Conservation (phyloP, 2,888 invertebrate species). For the Chironomus tentans region DNA sequence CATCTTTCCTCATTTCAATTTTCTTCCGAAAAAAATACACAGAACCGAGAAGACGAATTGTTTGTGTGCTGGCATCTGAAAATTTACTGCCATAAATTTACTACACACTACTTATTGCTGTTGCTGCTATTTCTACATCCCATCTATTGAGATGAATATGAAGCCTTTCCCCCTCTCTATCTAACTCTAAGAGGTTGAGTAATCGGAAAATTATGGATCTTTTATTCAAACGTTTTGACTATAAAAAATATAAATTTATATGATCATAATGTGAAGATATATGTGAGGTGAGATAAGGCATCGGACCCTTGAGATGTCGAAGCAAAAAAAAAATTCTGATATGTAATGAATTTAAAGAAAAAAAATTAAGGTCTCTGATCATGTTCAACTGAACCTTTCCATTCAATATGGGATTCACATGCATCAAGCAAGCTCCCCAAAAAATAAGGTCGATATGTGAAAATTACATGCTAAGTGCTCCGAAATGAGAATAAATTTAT, state of each 20-base stretch:
- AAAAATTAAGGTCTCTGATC: neutral
- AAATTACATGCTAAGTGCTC: neutral
- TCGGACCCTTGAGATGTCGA: neutral
- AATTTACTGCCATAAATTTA: neutral
- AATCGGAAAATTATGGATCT: constrained; percentile 5
- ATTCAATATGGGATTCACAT: no score
- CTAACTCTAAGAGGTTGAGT: neutral
- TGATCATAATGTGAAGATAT: no score
- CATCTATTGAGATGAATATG: neutral
- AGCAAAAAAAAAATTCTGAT: neutral
- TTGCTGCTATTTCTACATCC: neutral
- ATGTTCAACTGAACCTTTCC: neutral
- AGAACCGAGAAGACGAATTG: neutral
- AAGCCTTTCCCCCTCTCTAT: neutral
- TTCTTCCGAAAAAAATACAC: neutral
- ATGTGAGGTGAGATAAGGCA: neutral
- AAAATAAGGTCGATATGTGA: neutral
- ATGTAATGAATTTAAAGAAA: neutral
- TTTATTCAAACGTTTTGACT: neutral
- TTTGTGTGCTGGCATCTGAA: neutral
- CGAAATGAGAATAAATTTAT: no score
- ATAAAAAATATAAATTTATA: no score
- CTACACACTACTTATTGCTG: neutral
- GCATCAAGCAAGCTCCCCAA: no score
- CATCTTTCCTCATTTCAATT: constrained; percentile 10